phyloP scores from a whole-genome alignment of 1,140 invertebrate species.

The Conus betulinus region DNA sequence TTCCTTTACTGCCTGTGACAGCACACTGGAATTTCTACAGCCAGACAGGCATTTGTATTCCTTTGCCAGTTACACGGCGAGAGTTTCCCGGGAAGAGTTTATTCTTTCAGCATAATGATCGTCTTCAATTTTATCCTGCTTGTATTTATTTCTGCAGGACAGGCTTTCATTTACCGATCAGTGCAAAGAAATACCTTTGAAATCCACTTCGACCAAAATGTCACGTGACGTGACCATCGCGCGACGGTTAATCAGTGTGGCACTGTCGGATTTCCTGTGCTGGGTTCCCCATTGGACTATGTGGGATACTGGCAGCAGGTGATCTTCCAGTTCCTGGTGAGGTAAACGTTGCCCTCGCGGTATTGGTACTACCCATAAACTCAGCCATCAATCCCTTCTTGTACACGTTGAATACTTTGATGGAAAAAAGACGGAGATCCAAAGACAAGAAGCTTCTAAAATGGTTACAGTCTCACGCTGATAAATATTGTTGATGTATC shows the following conservation, averaged over 20 bases:
- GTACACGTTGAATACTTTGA: conserved; percentile 28
- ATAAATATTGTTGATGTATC: no score
- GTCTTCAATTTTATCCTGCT: conserved; percentile 50
- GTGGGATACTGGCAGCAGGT: conserved; percentile 21
- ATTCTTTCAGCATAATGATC: conserved; percentile 48
- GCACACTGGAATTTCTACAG: conserved; percentile 49
- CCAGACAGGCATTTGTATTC: conserved; percentile 49
- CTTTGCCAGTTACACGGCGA: conserved; percentile 44
- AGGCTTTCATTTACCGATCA: conserved; percentile 47
- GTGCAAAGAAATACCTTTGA: conserved; percentile 30
- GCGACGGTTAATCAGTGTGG: conserved; percentile 20
- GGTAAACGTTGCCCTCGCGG: conserved; percentile 22
- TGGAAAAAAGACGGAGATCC: neutral
- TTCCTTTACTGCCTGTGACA: conserved; percentile 24
- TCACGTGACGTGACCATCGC: conserved; percentile 35
- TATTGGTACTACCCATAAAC: conserved; percentile 35
- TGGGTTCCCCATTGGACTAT: conserved; percentile 43
- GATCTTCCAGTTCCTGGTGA: conserved; percentile 12
- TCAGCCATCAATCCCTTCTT: conserved; percentile 37
- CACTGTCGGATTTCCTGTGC: conserved; percentile 40
- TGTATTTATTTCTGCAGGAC: conserved; percentile 44
- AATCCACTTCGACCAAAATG: neutral
- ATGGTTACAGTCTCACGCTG: neutral
- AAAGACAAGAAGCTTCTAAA: neutral
- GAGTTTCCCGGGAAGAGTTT: conserved; percentile 43